phyloP scores from a whole-genome alignment of 2,797 vertebrate genomes.

The Delichon dasypus region DNA sequence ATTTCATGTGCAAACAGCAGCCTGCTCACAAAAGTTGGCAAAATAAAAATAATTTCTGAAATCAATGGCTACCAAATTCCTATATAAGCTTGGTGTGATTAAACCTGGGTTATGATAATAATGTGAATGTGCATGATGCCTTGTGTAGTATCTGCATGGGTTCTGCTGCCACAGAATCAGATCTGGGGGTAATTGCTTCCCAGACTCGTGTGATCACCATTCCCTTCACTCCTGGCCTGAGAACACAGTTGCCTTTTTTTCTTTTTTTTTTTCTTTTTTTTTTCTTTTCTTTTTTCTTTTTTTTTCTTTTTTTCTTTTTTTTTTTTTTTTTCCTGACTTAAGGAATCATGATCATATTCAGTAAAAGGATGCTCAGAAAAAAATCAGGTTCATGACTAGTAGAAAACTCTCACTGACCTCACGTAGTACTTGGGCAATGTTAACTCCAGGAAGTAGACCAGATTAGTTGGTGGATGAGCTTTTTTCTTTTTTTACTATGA shows the following conservation, averaged over 20 bases:
- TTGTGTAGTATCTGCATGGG: background rate
- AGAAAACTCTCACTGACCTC: background rate
- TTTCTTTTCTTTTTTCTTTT: background rate
- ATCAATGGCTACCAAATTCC: background rate
- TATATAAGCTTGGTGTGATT: background rate
- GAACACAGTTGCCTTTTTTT: background rate
- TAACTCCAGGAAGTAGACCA: background rate
- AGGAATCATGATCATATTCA: background rate
- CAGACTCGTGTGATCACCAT: background rate
- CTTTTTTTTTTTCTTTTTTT: background rate
- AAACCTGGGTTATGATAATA: background rate
- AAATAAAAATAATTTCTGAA: background rate
- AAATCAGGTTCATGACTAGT: background rate
- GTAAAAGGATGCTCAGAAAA: background rate
- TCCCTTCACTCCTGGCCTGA: background rate
- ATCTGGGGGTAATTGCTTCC: background rate
- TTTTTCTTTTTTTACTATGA: background rate
- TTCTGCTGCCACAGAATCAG: background rate
- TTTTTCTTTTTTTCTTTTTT: too few relatives aligned
- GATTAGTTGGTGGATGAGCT: background rate
- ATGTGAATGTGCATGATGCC: rapidly evolving
- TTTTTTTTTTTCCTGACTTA: background rate
- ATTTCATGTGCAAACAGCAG: background rate
- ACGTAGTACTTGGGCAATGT: rapidly evolving
- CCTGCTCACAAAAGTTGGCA: background rate